Percentiles rank a stretch among this genome's conserved stretches.
phyloP scores from a whole-genome alignment of 1,140 invertebrate genomes.

The Trichogramma pretiosum region DNA sequence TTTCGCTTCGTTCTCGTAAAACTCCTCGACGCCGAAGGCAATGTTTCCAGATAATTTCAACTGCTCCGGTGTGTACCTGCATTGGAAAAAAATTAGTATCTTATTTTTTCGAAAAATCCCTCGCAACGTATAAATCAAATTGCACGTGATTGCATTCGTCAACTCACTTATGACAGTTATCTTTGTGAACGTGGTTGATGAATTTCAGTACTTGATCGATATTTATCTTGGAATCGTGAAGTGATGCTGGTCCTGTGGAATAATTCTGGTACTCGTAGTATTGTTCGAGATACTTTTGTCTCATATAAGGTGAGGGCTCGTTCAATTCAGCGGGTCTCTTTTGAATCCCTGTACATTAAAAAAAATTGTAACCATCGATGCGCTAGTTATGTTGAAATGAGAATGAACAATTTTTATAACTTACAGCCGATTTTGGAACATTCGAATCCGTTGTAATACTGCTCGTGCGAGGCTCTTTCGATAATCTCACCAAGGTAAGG shows the following conservation, averaged over 20 bases:
- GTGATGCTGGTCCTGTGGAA: conserved; percentile 51
- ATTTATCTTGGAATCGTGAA: conserved; percentile 60
- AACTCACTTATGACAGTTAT: conserved; percentile 59
- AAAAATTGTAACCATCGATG: conserved; percentile 3
- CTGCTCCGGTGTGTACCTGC: conserved; percentile 62
- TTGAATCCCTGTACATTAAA: conserved; percentile 59
- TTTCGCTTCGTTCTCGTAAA: conserved; percentile 89
- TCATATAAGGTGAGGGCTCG: conserved; percentile 55
- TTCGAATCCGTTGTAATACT: conserved; percentile 88
- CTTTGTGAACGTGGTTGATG: conserved; percentile 60
- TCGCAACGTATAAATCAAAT: neutral
- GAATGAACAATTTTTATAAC: conserved; percentile 34
- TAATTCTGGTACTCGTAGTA: conserved; percentile 66
- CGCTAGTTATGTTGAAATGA: no score
- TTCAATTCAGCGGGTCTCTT: conserved; percentile 72
- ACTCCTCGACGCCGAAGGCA: conserved; percentile 73
- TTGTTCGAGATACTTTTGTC: conserved; percentile 64
- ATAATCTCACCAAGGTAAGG: conserved; percentile 90
- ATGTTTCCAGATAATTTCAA: conserved; percentile 74
- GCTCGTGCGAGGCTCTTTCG: conserved; percentile 81
- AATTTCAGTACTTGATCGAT: conserved; percentile 70
- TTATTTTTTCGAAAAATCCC: neutral
- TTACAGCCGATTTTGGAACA: conserved; percentile 88
- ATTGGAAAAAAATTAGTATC: conserved; percentile 5
- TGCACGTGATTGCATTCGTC: neutral